phyloP scores from a whole-genome alignment of 2,113 vertebrate species.

The Sigmodon hispidus region DNA sequence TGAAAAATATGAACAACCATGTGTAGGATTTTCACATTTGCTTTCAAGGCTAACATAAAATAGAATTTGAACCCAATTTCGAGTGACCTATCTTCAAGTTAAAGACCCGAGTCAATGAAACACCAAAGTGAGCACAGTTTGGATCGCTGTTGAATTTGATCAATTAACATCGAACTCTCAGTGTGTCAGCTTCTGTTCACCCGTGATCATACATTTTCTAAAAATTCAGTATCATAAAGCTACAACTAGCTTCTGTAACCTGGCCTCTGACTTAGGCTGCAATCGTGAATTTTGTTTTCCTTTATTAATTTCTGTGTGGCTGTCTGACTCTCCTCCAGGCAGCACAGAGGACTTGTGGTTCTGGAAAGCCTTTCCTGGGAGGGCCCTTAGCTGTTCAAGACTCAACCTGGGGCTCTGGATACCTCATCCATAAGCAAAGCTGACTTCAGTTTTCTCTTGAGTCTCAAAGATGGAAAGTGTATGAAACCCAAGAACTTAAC shows the following conservation, averaged over 20 bases:
- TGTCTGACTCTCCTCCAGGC: slow-evolving; percentile 49
- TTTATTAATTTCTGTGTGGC: slow-evolving; percentile 55
- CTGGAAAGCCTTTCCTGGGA: not conserved
- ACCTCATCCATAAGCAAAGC: not conserved
- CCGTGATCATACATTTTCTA: not conserved
- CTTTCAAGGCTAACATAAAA: slow-evolving; percentile 51
- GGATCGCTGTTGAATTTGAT: not conserved
- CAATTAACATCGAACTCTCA: not conserved
- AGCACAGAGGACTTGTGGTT: not conserved
- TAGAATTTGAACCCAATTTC: not conserved
- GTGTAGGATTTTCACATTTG: not conserved
- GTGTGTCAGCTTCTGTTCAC: slow-evolving; percentile 22
- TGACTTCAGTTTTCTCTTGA: not conserved
- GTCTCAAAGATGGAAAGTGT: not conserved
- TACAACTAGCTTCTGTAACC: not conserved
- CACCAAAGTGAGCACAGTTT: not conserved
- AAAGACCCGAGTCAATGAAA: not conserved
- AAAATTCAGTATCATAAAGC: slow-evolving; percentile 2
- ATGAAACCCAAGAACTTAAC: not conserved
- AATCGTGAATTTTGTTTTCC: slow-evolving; percentile 28
- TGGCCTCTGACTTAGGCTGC: slow-evolving; percentile 31
- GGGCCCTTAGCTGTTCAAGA: not conserved
- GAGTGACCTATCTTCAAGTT: not conserved
- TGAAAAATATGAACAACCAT: not conserved
- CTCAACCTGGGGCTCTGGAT: not conserved